phyloP scores from a whole-genome alignment of 1,140 invertebrate species.

The honey bee (Apis mellifera) region Amel_HAv3.1 CM009932.2:7111001-7111500 shows the following conservation, averaged over 20 bases:
- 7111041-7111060: neutral
- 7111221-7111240: constrained; percentile 11
- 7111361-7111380: neutral
- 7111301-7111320: neutral
- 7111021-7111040: neutral
- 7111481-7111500: neutral
- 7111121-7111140: too few relatives aligned
- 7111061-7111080: too few relatives aligned
- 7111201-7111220: neutral
- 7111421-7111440: neutral
- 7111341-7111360: neutral
- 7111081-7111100: too few relatives aligned
- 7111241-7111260: neutral
- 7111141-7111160: too few relatives aligned
- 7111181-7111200: constrained; percentile 34
- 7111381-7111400: neutral
- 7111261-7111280: constrained; percentile 16
- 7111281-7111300: neutral
- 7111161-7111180: constrained; percentile 20
- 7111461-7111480: neutral
- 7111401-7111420: neutral
- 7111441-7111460: neutral
- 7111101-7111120: neutral
- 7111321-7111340: neutral
- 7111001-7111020: neutral